Percentiles rank a stretch among this genome's conserved stretches.
phyloP scores from a whole-genome alignment of 92 coral and sea anemone species.

The Muricea muricata region DNA sequence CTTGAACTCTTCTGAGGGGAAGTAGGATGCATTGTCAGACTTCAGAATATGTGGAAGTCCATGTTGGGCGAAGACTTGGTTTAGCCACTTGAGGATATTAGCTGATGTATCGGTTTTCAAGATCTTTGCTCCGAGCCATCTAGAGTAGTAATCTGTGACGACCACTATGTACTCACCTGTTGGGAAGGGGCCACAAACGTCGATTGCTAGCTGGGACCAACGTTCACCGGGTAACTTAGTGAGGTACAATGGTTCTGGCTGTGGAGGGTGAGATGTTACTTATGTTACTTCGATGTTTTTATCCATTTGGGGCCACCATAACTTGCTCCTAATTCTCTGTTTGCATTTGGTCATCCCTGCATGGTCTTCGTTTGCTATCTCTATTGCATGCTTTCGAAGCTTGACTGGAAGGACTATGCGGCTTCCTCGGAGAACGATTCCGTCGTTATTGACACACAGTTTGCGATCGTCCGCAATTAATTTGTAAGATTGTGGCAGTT shows the following conservation, averaged over 20 bases:
- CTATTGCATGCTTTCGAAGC: constrained; percentile 41
- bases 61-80: not conserved
- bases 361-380: constrained; percentile 56
- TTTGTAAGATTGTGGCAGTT: constrained; percentile 49
- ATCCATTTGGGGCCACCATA: constrained; percentile 58
- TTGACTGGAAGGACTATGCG: constrained; percentile 42
- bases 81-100: not conserved
- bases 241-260: constrained; percentile 60
- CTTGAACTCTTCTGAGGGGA: constrained; percentile 14
- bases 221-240: constrained; percentile 62
- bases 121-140: too few species aligned
- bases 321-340: constrained; percentile 40
- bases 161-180: constrained; percentile 53
- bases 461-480: constrained; percentile 39
- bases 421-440: constrained; percentile 44
- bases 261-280: constrained; percentile 11
- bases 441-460: constrained; percentile 46
- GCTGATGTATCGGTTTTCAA: constrained; percentile 34
- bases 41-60: constrained; percentile 30
- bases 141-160: constrained; percentile 63
- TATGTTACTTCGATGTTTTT: constrained; percentile 33
- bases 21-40: constrained; percentile 50
- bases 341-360: constrained; percentile 58
- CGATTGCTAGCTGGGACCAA: constrained; percentile 60
- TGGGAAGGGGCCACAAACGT: constrained; percentile 71